phyloP scores from a whole-genome alignment of 2,888 invertebrate genomes.

The Blera fallax region DNA sequence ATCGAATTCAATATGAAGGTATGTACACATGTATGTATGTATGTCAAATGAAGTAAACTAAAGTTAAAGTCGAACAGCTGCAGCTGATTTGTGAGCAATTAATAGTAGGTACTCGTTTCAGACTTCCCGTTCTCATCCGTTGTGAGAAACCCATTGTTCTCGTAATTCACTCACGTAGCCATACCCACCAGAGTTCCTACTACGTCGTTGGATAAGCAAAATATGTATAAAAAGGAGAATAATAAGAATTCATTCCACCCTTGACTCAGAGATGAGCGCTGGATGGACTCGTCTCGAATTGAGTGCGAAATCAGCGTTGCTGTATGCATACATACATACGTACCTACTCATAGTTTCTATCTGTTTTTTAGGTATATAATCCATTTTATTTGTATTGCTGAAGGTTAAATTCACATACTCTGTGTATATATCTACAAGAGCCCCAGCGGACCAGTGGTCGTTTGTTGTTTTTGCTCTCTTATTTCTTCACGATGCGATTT shows the following conservation, averaged over 20 bases:
- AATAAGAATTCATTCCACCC: slow-evolving; percentile 28
- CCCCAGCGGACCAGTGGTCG: neutral
- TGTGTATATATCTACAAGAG: neutral
- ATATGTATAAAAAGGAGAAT: neutral
- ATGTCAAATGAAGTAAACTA: no score
- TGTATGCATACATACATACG: neutral
- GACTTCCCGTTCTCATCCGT: neutral
- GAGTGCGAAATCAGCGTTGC: slow-evolving; percentile 19
- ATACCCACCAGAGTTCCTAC: neutral
- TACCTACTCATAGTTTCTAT: neutral
- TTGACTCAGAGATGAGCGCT: slow-evolving; percentile 26
- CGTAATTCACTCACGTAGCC: neutral
- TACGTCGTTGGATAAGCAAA: neutral
- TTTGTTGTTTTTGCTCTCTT: neutral
- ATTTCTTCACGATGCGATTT: slow-evolving; percentile 19
- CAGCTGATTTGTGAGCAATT: slow-evolving; percentile 59
- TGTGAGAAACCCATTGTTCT: slow-evolving; percentile 5
- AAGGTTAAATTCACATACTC: slow-evolving; percentile 24
- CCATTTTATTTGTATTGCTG: neutral
- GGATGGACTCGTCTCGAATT: slow-evolving; percentile 2
- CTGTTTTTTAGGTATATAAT: neutral
- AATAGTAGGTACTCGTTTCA: slow-evolving; percentile 14
- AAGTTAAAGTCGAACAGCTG: slow-evolving; percentile 14
- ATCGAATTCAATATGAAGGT: neutral
- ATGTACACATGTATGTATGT: no score